Evolutionary conservation across 2,888 invertebrate species (phyloP).

Genomic region (Pterostichus niger): DNA sequence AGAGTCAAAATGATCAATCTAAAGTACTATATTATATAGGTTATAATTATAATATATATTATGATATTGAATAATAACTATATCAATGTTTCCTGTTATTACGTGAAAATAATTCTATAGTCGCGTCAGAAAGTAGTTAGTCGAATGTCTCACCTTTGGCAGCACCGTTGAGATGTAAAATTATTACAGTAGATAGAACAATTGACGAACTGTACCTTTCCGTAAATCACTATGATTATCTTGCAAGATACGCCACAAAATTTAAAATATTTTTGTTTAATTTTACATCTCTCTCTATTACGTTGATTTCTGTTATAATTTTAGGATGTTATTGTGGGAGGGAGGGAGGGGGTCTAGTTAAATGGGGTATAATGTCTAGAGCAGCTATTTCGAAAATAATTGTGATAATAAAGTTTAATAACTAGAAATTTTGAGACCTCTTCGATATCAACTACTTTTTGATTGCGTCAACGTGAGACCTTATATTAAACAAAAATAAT

Average conservation of each 20-base stretch:
- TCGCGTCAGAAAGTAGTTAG: conserved; percentile 30
- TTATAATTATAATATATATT: conserved; percentile 66
- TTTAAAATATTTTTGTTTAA: background rate
- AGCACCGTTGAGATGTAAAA: conserved; percentile 68
- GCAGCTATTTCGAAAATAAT: conserved; percentile 63
- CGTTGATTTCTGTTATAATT: background rate
- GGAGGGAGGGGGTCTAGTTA: background rate
- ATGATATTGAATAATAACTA: conserved; percentile 71
- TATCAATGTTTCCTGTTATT: conserved; percentile 79
- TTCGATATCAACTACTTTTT: conserved; percentile 14
- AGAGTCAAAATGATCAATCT: conserved; percentile 55
- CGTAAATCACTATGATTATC: too few relatives aligned
- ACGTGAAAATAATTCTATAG: conserved; percentile 76
- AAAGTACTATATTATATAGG: conserved; percentile 65
- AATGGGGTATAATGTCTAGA: conserved; percentile 5
- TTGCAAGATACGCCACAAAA: too few relatives aligned
- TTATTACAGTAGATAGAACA: background rate
- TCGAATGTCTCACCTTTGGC: conserved; percentile 53
- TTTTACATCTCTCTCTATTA: conserved; percentile 33
- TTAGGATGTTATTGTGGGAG: background rate
- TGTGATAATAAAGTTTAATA: conserved; percentile 57
- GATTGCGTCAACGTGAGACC: conserved; percentile 56
- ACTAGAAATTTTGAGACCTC: conserved; percentile 11
- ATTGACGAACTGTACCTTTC: too few relatives aligned
- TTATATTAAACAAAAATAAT: conserved; percentile 51